Conservation (phyloP, 2,113 vertebrate genomes). For the Eulemur rufifrons region DNA sequence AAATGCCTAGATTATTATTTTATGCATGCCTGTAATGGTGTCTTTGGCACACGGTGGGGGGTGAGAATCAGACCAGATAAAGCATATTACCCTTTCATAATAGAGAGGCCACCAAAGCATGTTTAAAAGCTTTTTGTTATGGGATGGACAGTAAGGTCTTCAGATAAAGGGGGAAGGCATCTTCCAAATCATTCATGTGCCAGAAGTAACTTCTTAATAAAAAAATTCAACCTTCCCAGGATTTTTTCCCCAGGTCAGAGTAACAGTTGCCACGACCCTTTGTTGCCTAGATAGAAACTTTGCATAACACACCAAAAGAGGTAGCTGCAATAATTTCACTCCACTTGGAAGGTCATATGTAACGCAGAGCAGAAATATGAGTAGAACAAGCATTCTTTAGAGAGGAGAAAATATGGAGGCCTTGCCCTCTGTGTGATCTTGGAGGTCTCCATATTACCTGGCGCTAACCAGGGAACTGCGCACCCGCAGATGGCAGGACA, state of each 20-base stretch:
- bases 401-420: not conserved
- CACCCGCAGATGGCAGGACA: not conserved
- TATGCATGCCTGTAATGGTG: not conserved
- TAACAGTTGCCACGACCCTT: not conserved
- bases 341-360: not conserved
- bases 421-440: not conserved
- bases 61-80: not conserved
- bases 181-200: not conserved
- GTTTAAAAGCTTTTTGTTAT: not conserved
- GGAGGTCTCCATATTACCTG: constrained; percentile 40
- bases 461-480: not conserved
- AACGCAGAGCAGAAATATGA: not conserved
- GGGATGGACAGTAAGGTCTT: not conserved
- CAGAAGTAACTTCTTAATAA: not conserved
- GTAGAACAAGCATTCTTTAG: constrained; percentile 11
- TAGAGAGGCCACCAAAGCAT: not conserved
- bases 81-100: not conserved
- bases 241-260: not conserved
- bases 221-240: not conserved
- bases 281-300: not conserved
- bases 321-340: not conserved
- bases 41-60: not conserved
- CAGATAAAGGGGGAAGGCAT: not conserved
- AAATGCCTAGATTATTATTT: not conserved
- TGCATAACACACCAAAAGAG: not conserved